Evolutionary conservation across 2,113 vertebrate genomes (phyloP).

Genomic region (Ailuropoda melanoleuca): DNA sequence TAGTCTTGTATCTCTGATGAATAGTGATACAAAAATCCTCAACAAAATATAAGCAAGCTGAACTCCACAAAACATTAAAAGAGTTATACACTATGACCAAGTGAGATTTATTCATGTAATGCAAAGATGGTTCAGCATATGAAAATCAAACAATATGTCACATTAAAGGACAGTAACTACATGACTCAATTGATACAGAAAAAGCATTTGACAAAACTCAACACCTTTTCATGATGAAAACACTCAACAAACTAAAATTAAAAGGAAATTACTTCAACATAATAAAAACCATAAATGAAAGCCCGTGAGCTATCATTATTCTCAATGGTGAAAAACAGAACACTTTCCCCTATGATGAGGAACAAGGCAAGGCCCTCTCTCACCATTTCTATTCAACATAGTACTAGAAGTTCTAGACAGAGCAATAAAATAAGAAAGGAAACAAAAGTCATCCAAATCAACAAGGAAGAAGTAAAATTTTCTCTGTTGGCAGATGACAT

Average conservation of each 20-base stretch:
- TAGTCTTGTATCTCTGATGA: not conserved
- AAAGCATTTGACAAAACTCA: not conserved
- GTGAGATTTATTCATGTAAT: not conserved
- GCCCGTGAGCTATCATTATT: not conserved
- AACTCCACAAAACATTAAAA: not conserved
- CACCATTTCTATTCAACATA: not conserved
- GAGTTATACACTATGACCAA: not conserved
- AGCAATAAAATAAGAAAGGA: not conserved
- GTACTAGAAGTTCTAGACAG: not conserved
- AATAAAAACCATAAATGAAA: not conserved
- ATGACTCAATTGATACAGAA: not conserved
- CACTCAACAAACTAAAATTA: not conserved
- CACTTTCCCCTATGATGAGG: not conserved
- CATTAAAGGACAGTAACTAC: not conserved
- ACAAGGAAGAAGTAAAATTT: not conserved
- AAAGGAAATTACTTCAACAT: not conserved
- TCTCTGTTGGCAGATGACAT: not conserved
- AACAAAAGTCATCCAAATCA: not conserved
- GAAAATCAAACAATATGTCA: not conserved
- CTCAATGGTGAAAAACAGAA: not conserved
- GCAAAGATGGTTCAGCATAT: not conserved
- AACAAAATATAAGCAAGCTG: not conserved
- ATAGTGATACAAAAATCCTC: not conserved
- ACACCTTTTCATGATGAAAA: not conserved
- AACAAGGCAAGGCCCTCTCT: not conserved